phyloP scores from a whole-genome alignment of 1,140 invertebrate genomes.

The Cotesia typhae region DNA sequence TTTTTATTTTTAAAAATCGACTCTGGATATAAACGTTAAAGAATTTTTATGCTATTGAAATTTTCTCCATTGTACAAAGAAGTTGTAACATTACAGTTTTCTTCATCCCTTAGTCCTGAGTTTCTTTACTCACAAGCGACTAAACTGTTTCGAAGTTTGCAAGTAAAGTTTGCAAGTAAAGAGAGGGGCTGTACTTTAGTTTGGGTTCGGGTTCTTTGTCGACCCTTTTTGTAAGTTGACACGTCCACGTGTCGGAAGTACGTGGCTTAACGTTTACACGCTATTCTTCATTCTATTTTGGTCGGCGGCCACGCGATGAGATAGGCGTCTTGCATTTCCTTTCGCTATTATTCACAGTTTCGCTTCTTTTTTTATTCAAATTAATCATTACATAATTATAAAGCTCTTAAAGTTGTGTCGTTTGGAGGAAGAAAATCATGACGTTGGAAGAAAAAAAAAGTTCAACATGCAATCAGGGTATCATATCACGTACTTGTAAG shows the following conservation, averaged over 20 bases:
- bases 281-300: conserved; percentile 21
- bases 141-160: background rate
- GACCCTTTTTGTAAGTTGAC: conserved; percentile 25
- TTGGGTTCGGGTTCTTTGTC: conserved; percentile 26
- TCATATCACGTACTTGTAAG: background rate
- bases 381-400: conserved; percentile 3
- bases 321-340: conserved; percentile 1
- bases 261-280: conserved; percentile 29
- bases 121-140: conserved; percentile 2
- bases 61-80: background rate
- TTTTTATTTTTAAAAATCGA: conserved; percentile 1
- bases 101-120: background rate
- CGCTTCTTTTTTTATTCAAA: background rate
- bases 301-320: conserved; percentile 5
- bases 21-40: too few relatives aligned
- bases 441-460: background rate
- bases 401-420: background rate
- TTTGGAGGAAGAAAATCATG: background rate
- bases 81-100: background rate
- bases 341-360: background rate
- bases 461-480: conserved; percentile 3
- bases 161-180: conserved; percentile 6
- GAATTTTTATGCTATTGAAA: too few relatives aligned
- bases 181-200: conserved; percentile 1
- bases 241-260: conserved; percentile 31